Percentiles rank a stretch among this genome's conserved stretches.
Conservation (phyloP, 2,797 vertebrate species). For the Furcifer pardalis region DNA sequence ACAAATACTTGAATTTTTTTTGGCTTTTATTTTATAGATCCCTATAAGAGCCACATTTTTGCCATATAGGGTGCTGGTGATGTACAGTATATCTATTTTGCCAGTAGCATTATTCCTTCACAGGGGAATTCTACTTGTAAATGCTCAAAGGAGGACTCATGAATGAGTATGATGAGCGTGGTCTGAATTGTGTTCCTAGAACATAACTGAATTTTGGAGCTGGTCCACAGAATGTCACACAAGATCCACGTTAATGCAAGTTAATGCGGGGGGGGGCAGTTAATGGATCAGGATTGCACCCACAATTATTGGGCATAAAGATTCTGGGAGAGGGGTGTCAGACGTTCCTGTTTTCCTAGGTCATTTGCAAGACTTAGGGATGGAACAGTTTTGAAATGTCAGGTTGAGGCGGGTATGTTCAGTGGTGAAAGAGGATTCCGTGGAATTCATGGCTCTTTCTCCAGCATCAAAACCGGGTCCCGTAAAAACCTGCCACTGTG, state of each 20-base stretch:
- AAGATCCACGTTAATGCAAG: neutral
- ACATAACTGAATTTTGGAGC: neutral
- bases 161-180: neutral
- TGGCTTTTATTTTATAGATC: no score
- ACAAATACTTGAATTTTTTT: neutral
- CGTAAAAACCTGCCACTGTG: neutral
- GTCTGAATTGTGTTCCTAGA: neutral
- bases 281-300: neutral
- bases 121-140: no score
- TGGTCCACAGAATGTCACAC: neutral
- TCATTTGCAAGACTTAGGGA: neutral
- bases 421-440: neutral
- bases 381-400: neutral
- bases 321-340: neutral
- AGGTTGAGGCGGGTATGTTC: no score
- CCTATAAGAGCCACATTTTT: neutral
- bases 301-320: no score
- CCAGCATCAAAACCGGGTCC: neutral
- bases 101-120: neutral
- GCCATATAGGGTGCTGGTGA: neutral
- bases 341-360: neutral
- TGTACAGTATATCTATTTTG: neutral
- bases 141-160: neutral
- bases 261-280: neutral
- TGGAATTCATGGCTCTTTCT: neutral